These are phyloP conservation scores for Hydropotes inermis DNA, from an alignment of 2,113 vertebrate genomes.

Conservation along the genomic window DNA sequence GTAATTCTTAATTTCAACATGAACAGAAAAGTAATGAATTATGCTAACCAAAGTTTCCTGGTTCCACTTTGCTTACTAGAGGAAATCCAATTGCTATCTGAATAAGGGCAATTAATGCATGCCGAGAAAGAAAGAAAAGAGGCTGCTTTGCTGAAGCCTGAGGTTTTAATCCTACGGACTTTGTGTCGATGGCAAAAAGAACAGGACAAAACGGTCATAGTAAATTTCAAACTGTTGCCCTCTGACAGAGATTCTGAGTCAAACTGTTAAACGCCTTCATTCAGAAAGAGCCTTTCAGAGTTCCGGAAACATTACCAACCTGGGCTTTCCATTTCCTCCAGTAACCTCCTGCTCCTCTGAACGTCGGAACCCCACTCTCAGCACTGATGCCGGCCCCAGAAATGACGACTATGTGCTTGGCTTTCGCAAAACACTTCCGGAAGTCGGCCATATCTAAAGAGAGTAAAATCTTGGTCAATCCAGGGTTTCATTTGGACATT, in stretches of 20 bases:
- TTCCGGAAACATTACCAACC: conserved; percentile 75
- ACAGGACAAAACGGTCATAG: not conserved
- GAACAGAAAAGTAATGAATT: not conserved
- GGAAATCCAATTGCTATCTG: not conserved
- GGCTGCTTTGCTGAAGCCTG: not conserved
- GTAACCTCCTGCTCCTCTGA: conserved; percentile 90
- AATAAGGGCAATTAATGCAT: not conserved
- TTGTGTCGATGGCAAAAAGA: not conserved
- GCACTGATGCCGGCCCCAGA: conserved; percentile 94
- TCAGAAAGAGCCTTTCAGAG: not conserved
- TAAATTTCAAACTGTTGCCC: not conserved
- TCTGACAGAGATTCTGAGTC: not conserved
- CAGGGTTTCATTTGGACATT: not conserved
- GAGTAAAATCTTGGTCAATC: not conserved
- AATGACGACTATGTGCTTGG: conserved; percentile 93
- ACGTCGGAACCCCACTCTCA: conserved; percentile 93
- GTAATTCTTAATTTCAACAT: not conserved
- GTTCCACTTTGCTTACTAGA: not conserved
- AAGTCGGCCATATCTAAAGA: conserved; percentile 90
- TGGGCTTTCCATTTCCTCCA: conserved; percentile 97
- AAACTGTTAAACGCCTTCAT: accelerated
- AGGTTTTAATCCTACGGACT: not conserved
- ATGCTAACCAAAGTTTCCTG: not conserved
- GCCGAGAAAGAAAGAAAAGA: not conserved
- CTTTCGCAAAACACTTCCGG: conserved; percentile 89